Base-by-base conservation (phyloP, 1,140 invertebrate genomes). In the Archivesica marissinica region DNA sequence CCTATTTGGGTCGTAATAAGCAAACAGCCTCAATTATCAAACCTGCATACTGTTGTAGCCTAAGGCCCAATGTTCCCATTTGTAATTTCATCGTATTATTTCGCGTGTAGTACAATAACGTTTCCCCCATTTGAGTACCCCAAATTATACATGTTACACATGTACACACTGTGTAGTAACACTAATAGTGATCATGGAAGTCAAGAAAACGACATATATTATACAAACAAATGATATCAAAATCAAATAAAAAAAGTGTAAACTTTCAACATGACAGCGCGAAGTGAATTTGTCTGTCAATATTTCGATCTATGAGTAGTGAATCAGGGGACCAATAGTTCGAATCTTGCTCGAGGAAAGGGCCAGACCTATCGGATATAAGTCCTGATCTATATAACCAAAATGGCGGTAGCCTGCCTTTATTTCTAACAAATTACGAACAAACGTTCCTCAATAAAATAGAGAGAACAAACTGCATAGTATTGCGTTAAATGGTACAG, bases 341-440 rank as follows among this genome's bases (percentile, higher is more conserved):
- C 23, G 4, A 3, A 7, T n/a, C 17, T 15, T 52, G 50, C 23
- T 11, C 23, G 50, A 7, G 54, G 38, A 35, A 64, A 13, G 33
- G 39, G 39, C 11, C 41, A 47, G 41, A 72, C 23, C 13, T 28
- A 50, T 72, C 41, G 68, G 68, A 72, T 44, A 72, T 28, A 72
- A 72, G 15, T 33, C 28, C 23, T 72, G 68, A 72, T 47, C 68
- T 44, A 83, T 61, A 74, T 83, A 72, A 83, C 47, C 80, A 83
- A 83, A 83, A 83, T 83, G 80, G 80, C 80, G 80, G 80, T 83
- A 83, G 41, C 54, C 54, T 64, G 25, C 44, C 66, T 44, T 78
- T 78, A 78, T 78, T 76, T 38, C 35, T 38, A 59, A 59, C 76
- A 78, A 72, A 47, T 64, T 35, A 33, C 25, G 30, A 35, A 33